phyloP scores from a whole-genome alignment of 2,113 vertebrate species.

The Pogonocichla stellata region DNA sequence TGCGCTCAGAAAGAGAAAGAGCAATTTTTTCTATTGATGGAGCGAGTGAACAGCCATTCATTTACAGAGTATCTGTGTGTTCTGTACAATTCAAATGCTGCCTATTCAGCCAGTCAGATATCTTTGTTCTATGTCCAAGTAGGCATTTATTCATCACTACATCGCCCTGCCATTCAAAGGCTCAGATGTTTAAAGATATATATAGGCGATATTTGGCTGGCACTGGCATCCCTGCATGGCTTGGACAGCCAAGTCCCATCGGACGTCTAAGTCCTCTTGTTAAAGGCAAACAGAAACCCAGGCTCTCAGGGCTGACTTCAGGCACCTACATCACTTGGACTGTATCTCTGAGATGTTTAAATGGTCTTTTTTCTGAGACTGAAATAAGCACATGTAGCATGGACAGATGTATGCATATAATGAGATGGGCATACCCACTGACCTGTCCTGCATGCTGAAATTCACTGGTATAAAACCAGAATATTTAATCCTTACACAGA shows the following conservation, averaged over 20 bases:
- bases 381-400: neutral
- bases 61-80: constrained; percentile 48
- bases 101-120: constrained; percentile 55
- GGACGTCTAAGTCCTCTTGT: neutral
- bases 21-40: constrained; percentile 59
- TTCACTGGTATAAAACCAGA: neutral
- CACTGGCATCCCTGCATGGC: neutral
- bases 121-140: constrained; percentile 63
- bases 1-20: constrained; percentile 33
- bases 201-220: constrained; percentile 17
- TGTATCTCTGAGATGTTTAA: neutral
- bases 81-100: constrained; percentile 54
- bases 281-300: neutral
- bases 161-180: constrained; percentile 23
- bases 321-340: neutral
- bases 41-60: constrained; percentile 41
- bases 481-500: neutral
- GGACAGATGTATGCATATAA: neutral
- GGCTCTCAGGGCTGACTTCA: neutral
- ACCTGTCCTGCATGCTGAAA: neutral
- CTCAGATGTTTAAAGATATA: constrained; percentile 66
- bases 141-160: constrained; percentile 53
- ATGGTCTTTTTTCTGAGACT: neutral
- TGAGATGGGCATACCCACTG: neutral
- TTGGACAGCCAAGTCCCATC: neutral